Conservation (phyloP, 2,888 invertebrate species). For the Acronicta psi region DNA sequence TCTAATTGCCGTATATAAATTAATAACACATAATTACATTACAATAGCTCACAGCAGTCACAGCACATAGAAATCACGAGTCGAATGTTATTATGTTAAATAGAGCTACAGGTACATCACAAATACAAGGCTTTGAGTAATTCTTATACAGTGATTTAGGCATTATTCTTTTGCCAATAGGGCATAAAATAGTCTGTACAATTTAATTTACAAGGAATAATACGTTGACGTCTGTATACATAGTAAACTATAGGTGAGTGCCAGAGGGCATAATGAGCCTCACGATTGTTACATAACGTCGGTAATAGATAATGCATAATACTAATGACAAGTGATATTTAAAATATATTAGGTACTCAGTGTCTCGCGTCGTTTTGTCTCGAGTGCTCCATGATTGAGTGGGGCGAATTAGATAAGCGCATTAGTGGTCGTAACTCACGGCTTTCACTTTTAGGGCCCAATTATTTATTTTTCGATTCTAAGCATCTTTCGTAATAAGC, state of each 20-base stretch:
- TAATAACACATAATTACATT: constrained; percentile 47
- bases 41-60: constrained; percentile 39
- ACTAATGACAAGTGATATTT: constrained; percentile 85
- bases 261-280: constrained; percentile 75
- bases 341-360: constrained; percentile 80
- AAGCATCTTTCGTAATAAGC: constrained; percentile 54
- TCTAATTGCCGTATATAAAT: constrained; percentile 44
- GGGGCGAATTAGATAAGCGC: constrained; percentile 83
- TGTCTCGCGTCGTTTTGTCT: constrained; percentile 70
- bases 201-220: constrained; percentile 42
- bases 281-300: constrained; percentile 78
- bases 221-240: constrained; percentile 49
- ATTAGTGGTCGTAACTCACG: constrained; percentile 69
- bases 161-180: constrained; percentile 36
- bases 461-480: constrained; percentile 59
- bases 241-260: constrained; percentile 67
- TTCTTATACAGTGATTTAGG: constrained; percentile 21
- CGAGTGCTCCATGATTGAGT: constrained; percentile 77
- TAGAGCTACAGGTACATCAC: constrained; percentile 32
- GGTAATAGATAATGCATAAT: constrained; percentile 85
- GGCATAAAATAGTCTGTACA: constrained; percentile 27
- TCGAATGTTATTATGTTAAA: constrained; percentile 48
- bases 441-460: constrained; percentile 83
- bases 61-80: constrained; percentile 45
- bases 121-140: constrained; percentile 21